phyloP scores from a whole-genome alignment of 2,113 vertebrate genomes.

The Procavia capensis region DNA sequence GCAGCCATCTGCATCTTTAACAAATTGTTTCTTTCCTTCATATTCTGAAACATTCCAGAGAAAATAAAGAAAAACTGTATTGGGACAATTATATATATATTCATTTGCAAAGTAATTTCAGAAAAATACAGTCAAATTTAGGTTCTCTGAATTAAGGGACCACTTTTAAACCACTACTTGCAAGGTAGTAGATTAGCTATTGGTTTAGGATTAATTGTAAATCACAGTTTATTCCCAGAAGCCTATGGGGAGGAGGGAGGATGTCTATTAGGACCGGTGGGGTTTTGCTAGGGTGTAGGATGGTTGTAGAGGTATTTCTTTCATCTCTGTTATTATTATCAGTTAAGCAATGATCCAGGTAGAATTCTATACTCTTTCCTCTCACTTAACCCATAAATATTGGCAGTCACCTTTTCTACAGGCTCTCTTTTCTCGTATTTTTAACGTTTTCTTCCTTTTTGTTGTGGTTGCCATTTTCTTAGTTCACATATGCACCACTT shows the following conservation, averaged over 20 bases:
- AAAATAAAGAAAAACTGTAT: not conserved
- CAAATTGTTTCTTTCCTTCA: not conserved
- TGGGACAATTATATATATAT: not conserved
- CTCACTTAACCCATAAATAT: not conserved
- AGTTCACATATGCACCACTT: not conserved
- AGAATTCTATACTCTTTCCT: not conserved
- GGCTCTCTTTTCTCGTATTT: not conserved
- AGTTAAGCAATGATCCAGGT: too few species aligned
- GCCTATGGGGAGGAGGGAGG: not conserved
- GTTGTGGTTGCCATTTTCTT: not conserved
- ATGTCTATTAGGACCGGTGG: fast-evolving
- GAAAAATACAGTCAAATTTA: not conserved
- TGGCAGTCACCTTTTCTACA: not conserved
- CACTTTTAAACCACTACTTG: not conserved
- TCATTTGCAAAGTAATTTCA: not conserved
- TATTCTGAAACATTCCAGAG: not conserved
- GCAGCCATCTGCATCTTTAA: not conserved
- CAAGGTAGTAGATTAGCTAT: not conserved
- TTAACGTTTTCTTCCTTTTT: not conserved
- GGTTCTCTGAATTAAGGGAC: not conserved
- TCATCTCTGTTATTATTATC: not conserved
- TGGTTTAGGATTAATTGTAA: not conserved
- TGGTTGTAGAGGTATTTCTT: not conserved
- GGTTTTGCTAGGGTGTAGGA: too few species aligned
- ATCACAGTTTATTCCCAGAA: not conserved